Evolutionary conservation across 2,113 vertebrate genomes (phyloP).

Genomic region (Cisticola juncidis): DNA sequence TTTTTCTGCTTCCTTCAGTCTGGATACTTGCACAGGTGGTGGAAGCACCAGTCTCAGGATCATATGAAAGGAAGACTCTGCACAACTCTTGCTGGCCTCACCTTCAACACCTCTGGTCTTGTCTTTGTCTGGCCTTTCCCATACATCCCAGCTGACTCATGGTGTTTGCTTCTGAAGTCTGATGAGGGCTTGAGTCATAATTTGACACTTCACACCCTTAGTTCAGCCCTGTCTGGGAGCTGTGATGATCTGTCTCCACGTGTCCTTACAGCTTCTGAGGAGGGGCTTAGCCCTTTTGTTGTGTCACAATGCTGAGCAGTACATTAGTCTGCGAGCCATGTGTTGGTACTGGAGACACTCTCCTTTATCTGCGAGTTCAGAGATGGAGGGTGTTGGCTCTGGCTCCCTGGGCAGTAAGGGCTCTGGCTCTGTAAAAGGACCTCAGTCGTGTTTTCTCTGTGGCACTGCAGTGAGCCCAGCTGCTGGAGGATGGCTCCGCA

Average conservation of each 20-base stretch:
- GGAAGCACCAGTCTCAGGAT: background rate
- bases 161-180: background rate
- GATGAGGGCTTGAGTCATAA: constrained; percentile 5
- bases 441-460: background rate
- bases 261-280: background rate
- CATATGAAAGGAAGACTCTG: background rate
- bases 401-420: background rate
- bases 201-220: background rate
- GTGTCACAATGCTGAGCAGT: background rate
- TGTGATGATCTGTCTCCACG: background rate
- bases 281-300: background rate
- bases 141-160: background rate
- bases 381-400: background rate
- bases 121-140: background rate
- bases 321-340: background rate
- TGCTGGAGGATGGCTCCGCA: background rate
- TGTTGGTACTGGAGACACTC: background rate
- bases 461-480: fast-evolving
- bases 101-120: background rate
- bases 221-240: background rate
- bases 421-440: background rate
- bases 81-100: background rate
- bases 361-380: background rate
- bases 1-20: background rate
- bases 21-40: background rate